Evolutionary conservation across 1,140 invertebrate species (phyloP).

Genomic region (Bombus sylvicola): DNA sequence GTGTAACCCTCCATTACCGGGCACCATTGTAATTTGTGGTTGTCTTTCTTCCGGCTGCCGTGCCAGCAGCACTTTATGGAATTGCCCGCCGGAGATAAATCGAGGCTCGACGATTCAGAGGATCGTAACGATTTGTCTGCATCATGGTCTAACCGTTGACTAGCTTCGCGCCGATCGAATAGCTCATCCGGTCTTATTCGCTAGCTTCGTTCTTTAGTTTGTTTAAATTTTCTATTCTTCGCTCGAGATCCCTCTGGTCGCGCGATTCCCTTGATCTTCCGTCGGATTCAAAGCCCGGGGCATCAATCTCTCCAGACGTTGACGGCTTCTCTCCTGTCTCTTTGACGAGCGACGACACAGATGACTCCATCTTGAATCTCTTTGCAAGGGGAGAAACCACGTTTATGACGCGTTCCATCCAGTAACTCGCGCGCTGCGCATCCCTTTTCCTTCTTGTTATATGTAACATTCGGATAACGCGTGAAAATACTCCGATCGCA

Average conservation of each 20-base stretch:
- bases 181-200: neutral
- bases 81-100: constrained; percentile 6
- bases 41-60: constrained; percentile 17
- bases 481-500: constrained; percentile 38
- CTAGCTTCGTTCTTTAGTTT: neutral
- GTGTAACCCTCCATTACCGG: constrained; percentile 22
- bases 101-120: neutral
- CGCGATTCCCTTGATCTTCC: constrained; percentile 25
- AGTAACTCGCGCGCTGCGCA: constrained; percentile 48
- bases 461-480: constrained; percentile 33
- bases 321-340: constrained; percentile 44
- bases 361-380: constrained; percentile 40
- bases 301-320: constrained; percentile 57
- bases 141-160: neutral
- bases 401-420: constrained; percentile 36
- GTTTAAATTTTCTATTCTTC: neutral
- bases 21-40: constrained; percentile 28
- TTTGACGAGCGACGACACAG: constrained; percentile 21
- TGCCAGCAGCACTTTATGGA: constrained; percentile 6
- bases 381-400: constrained; percentile 24
- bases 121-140: constrained; percentile 10
- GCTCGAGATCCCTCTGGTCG: neutral
- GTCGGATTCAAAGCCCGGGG: neutral
- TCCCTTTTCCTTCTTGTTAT: constrained; percentile 11
- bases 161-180: neutral